Evolutionary conservation across 2,113 vertebrate genomes (phyloP).

Genomic region (Osmerus mordax): DNA sequence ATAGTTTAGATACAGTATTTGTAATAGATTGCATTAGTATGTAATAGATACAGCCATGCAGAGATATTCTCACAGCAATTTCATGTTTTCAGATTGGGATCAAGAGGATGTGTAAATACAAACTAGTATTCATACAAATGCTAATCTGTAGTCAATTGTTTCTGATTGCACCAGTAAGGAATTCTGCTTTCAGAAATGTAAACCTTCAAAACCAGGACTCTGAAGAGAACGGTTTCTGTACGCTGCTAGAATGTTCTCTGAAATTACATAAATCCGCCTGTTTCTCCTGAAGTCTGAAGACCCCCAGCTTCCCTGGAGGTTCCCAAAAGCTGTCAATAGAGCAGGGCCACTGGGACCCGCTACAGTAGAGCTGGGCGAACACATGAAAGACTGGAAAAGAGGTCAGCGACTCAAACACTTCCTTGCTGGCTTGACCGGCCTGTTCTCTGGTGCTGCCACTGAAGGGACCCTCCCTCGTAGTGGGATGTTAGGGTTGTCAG

Average conservation of each 20-base stretch:
- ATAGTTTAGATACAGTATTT: no score
- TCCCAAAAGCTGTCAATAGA: not conserved
- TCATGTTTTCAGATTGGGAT: no score
- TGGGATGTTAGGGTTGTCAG: not conserved
- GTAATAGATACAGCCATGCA: no score
- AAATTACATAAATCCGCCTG: no score
- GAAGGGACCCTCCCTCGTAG: not conserved
- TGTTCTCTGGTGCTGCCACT: not conserved
- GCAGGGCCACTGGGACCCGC: not conserved
- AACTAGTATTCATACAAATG: not conserved
- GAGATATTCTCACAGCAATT: no score
- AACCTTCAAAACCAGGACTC: not conserved
- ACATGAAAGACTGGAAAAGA: not conserved
- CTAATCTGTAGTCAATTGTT: no score
- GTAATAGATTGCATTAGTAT: no score
- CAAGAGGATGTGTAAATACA: no score
- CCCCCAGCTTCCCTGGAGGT: not conserved
- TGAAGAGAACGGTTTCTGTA: not conserved
- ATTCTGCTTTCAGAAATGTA: not conserved
- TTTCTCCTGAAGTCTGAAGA: not conserved
- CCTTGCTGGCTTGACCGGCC: not conserved
- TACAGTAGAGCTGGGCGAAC: not conserved
- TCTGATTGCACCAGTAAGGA: not conserved
- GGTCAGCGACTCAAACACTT: not conserved
- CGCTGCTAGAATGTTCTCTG: no score